These are phyloP conservation scores for Cryptoprocta ferox DNA, from an alignment of 2,797 vertebrate species.

Conservation along the genomic window DNA sequence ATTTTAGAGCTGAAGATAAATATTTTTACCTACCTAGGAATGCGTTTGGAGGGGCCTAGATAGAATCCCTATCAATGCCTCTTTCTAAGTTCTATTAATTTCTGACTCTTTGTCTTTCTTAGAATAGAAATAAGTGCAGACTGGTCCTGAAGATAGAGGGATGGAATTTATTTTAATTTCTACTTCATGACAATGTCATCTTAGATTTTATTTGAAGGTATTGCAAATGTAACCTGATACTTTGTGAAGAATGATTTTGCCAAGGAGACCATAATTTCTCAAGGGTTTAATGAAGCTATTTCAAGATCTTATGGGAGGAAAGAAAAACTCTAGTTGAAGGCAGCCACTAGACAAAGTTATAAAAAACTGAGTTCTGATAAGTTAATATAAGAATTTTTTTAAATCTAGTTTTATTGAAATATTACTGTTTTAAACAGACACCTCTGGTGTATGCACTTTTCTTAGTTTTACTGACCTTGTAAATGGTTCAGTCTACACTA, in stretches of 20 bases:
- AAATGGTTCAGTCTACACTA: not conserved
- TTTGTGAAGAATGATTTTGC: slow-evolving; percentile 55
- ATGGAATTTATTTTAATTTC: slow-evolving; percentile 65
- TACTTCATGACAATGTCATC: slow-evolving; percentile 62
- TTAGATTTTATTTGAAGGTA: slow-evolving; percentile 52
- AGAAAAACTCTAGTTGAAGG: slow-evolving; percentile 48
- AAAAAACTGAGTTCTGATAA: slow-evolving; percentile 35
- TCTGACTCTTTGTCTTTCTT: slow-evolving; percentile 31
- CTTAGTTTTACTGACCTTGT: not conserved
- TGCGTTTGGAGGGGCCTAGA: not conserved
- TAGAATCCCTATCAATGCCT: not conserved
- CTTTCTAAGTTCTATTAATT: slow-evolving; percentile 3
- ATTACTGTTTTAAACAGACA: not conserved
- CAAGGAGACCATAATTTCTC: slow-evolving; percentile 32
- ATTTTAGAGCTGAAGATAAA: not conserved
- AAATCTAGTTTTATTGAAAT: slow-evolving; percentile 14
- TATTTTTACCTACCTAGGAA: not conserved
- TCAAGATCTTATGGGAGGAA: slow-evolving; percentile 33
- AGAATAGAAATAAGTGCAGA: slow-evolving; percentile 28
- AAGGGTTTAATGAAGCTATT: slow-evolving; percentile 63
- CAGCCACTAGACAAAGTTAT: not conserved
- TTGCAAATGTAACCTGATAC: slow-evolving; percentile 42
- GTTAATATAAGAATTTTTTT: not conserved
- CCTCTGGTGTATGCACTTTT: not conserved
- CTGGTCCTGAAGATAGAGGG: not conserved